Evolutionary conservation across 2,797 vertebrate species (phyloP), one percentile per base, ranked within the genome.

Genomic region (Pseudomugil gertrudae): DNA sequence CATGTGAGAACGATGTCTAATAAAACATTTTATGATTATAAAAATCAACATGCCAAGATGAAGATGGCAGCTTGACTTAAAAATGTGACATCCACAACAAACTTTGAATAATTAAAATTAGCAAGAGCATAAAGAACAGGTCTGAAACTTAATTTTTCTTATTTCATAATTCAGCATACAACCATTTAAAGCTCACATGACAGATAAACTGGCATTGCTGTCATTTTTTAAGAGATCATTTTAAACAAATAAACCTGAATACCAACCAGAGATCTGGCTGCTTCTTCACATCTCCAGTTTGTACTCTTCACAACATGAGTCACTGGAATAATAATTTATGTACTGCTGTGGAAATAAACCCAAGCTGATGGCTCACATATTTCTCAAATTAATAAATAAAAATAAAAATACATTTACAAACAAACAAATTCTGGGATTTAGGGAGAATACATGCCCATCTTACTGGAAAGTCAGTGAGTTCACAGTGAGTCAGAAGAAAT

Each of bases 21-120:
- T 57, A 59, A 14, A 85, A 74, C 60, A 65, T 62, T 52, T 69
- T 74, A n/a, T n/a, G n/a, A n/a, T n/a, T n/a, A n/a, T n/a, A n/a
- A n/a, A n/a, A n/a, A n/a, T n/a, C n/a, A n/a, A n/a, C n/a, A n/a
- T 67, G 21, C 58, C 53, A 66, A 76, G 74, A 79, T 58, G 4
- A 43, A 32, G 30, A 48, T 43, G 47, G 17, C 3, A 30, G 59
- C 2, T 56, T 21, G 21, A 29, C n/a, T 63, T 24, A 11, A 7
- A 50, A 24, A 50, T 50, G 48, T 2, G 10, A 50, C 3, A 26
- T 13, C 23, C 13, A 14, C 47, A 13, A 26, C 24, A 26, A 14
- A 50, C 13, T 50, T 26, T 9, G 26, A 50, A 14, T 14, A 5
- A 13, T 11, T 21, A n/a, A 23, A 24, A 23, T 50, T 23, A 14